phyloP scores from a whole-genome alignment of 2,113 vertebrate genomes.

The Colossoma macropomum region DNA sequence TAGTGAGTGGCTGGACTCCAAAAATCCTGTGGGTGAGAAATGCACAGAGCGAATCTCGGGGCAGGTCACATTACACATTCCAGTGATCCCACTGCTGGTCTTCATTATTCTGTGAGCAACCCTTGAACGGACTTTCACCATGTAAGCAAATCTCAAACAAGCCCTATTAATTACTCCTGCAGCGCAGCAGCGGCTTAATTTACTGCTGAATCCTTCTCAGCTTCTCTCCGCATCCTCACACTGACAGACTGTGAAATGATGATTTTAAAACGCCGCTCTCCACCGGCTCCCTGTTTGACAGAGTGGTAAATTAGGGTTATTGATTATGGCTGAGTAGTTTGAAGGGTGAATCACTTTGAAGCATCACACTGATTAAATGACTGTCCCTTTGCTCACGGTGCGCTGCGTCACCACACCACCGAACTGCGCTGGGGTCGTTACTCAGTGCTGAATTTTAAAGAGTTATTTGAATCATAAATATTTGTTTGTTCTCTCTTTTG shows the following conservation, averaged over 20 bases:
- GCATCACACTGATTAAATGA: slow-evolving; percentile 12
- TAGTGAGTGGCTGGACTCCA: too few relatives aligned
- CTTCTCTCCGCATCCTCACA: slow-evolving; percentile 11
- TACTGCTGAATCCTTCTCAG: slow-evolving; percentile 37
- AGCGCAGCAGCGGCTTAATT: slow-evolving; percentile 24
- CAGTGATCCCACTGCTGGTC: background rate
- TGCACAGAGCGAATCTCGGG: background rate
- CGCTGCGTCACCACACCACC: background rate
- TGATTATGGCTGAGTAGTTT: slow-evolving; percentile 30
- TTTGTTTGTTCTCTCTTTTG: too few relatives aligned
- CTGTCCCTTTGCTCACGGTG: background rate
- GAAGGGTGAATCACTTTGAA: background rate
- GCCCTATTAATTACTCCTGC: slow-evolving; percentile 45
- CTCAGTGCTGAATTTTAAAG: too few relatives aligned
- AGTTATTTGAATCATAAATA: too few relatives aligned
- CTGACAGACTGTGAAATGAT: slow-evolving; percentile 53
- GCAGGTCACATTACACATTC: background rate
- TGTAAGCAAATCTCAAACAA: slow-evolving; percentile 50
- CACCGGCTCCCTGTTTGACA: slow-evolving; percentile 35
- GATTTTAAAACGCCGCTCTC: slow-evolving; percentile 17
- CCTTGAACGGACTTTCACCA: slow-evolving; percentile 1
- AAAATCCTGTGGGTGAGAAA: too few relatives aligned
- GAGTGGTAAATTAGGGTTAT: slow-evolving; percentile 49
- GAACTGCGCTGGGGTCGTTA: too few relatives aligned
- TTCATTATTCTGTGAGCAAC: slow-evolving; percentile 28